These are phyloP conservation scores for Rutilus rutilus DNA, from an alignment of 2,113 vertebrate genomes.

Conservation along the genomic window DNA sequence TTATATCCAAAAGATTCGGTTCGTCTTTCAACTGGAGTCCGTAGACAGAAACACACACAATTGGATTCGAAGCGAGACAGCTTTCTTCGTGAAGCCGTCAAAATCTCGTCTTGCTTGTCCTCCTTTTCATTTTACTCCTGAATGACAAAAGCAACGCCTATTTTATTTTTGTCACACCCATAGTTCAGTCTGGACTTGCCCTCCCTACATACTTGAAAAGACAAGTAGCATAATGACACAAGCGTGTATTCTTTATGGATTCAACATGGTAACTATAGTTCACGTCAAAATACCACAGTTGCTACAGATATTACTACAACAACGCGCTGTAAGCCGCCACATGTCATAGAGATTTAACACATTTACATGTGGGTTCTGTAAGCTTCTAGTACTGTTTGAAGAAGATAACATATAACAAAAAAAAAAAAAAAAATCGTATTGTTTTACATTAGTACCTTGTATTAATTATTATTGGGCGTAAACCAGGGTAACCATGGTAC, in stretches of 20 bases:
- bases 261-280: not conserved
- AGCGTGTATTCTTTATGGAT: not conserved
- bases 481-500: not conserved
- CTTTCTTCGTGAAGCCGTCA: not conserved
- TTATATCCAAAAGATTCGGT: not conserved
- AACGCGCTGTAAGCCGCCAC: not conserved
- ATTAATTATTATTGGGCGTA: not conserved
- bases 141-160: constrained; percentile 24
- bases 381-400: not conserved
- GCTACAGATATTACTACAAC: not conserved
- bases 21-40: not conserved
- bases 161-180: constrained; percentile 64
- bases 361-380: not conserved
- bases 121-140: constrained; percentile 25
- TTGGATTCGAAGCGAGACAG: not conserved
- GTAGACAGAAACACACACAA: no score
- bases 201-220: constrained; percentile 27
- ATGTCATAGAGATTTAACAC: not conserved
- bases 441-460: not conserved
- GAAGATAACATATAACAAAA: not conserved
- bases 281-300: not conserved
- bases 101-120: constrained; percentile 13
- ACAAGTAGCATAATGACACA: not conserved
- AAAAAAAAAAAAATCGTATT: not conserved
- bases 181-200: constrained; percentile 48